Evolutionary conservation across 1,140 invertebrate genomes (phyloP), one percentile per base, ranked within the genome.

Genomic region (Cylas formicarius): DNA sequence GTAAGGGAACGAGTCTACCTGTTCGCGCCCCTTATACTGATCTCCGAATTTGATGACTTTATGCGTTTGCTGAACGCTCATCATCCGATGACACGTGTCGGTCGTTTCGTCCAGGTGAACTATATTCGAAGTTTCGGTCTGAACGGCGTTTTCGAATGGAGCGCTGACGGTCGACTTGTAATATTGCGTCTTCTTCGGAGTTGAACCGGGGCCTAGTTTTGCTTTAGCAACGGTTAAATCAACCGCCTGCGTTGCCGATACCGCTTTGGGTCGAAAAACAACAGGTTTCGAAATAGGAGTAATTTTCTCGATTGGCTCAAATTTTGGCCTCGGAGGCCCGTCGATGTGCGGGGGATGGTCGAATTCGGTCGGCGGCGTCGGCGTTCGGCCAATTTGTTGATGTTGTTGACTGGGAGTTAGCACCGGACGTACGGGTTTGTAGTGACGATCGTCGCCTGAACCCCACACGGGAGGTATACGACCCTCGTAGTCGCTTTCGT

Each of bases 401-500:
- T 61, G 57, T 1, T 63, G 62, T 63, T 66, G 62, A 61, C 67
- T 68, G 45, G 68, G 66, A 21, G 70, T 68, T n/a, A 78, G 63
- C 31, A 69, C 68, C 2, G 78, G 70, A 38, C 71, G 71, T 2
- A 80, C 74, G 4, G 78, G 70, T 52, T 72, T 73, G 49, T 73
- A 78, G 5, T 66, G 57, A 26, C 73, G 70, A 21, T 77, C 75
- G 0, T 66, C 58, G 38, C 75, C 72, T 1, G 72, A 69, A 45
- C 72, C 70, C 73, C 81, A 83, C 17, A 76, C 64, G 0, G 78
- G 70, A 35, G 73, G 70, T 55, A 82, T 78, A 45, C 72, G 70
- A 21, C 71, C 70, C 35, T 84, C 82, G 44, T 78, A 80, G 56
- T 86, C 81, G 56, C 80, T 85, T 62, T 83, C 80, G 51, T 83